Conservation (phyloP, 2,888 invertebrate genomes). For the Margaritifera margaritifera region DNA sequence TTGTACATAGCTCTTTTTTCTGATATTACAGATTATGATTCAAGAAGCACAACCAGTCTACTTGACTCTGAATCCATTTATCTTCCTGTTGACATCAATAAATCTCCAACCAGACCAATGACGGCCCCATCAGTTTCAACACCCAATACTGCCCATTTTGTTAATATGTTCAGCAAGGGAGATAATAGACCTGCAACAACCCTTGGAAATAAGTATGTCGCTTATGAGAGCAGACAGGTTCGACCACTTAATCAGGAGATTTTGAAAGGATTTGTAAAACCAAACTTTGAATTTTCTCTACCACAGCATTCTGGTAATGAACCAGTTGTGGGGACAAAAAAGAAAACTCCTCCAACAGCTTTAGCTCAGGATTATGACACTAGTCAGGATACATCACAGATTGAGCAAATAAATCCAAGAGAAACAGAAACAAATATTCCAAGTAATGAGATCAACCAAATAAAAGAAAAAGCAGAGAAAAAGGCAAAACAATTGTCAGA, state of each 20-base stretch:
- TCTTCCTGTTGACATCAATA: constrained; percentile 55
- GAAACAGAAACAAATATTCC: constrained; percentile 38
- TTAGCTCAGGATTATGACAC: constrained; percentile 60
- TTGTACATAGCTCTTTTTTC: neutral
- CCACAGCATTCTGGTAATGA: constrained; percentile 55
- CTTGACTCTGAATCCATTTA: constrained; percentile 69
- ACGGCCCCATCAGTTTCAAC: constrained; percentile 47
- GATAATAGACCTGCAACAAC: constrained; percentile 46
- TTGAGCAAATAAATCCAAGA: constrained; percentile 39
- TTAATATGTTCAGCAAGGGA: constrained; percentile 34
- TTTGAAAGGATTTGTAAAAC: constrained; percentile 41
- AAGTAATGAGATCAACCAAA: constrained; percentile 35
- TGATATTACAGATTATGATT: constrained; percentile 53
- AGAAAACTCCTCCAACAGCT: constrained; percentile 53
- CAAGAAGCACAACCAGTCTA: constrained; percentile 56
- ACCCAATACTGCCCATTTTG: constrained; percentile 31
- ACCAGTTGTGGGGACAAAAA: constrained; percentile 48
- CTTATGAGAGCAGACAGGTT: constrained; percentile 58
- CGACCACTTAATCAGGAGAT: constrained; percentile 58
- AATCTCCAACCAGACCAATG: constrained; percentile 45
- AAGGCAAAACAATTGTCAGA: constrained; percentile 28
- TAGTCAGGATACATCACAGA: constrained; percentile 49
- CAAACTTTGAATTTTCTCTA: constrained; percentile 50
- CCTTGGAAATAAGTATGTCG: constrained; percentile 52
- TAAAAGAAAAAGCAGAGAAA: constrained; percentile 42